Evolutionary conservation across 2,888 invertebrate genomes (phyloP).

Genomic region (Coecobrya sp.): DNA sequence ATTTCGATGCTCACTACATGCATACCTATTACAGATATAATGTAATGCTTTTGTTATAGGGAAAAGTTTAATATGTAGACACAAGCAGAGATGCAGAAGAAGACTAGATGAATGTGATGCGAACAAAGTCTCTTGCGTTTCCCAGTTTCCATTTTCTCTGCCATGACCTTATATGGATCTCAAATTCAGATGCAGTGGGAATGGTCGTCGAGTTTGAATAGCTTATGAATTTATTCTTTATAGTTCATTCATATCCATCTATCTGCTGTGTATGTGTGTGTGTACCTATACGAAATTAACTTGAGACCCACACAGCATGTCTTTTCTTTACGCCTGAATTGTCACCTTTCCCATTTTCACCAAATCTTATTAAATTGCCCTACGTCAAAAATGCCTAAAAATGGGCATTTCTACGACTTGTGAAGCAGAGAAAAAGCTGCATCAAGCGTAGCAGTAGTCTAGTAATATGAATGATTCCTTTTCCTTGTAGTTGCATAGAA

Average conservation of each 20-base stretch:
- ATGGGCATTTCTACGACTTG: slow-evolving; percentile 86
- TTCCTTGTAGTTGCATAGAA: no score
- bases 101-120: not conserved
- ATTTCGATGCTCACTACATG: not conserved
- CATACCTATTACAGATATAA: not conserved
- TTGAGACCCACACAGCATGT: slow-evolving; percentile 82
- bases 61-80: not conserved
- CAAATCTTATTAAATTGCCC: slow-evolving; percentile 87
- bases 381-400: slow-evolving; percentile 86
- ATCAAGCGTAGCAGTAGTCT: no score
- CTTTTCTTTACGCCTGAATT: slow-evolving; percentile 86
- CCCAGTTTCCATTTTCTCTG: not conserved
- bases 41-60: not conserved
- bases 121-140: not conserved
- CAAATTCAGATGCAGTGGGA: no score
- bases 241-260: not conserved
- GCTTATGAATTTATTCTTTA: no score
- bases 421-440: slow-evolving; percentile 27
- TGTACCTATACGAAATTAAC: slow-evolving; percentile 71
- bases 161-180: no score
- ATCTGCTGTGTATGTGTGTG: not conserved
- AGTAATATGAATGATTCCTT: no score
- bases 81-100: not conserved
- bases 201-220: no score
- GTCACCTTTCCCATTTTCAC: slow-evolving; percentile 87